Base-by-base conservation (phyloP, 2,888 invertebrate genomes). In the Notodonta ziczac region DNA sequence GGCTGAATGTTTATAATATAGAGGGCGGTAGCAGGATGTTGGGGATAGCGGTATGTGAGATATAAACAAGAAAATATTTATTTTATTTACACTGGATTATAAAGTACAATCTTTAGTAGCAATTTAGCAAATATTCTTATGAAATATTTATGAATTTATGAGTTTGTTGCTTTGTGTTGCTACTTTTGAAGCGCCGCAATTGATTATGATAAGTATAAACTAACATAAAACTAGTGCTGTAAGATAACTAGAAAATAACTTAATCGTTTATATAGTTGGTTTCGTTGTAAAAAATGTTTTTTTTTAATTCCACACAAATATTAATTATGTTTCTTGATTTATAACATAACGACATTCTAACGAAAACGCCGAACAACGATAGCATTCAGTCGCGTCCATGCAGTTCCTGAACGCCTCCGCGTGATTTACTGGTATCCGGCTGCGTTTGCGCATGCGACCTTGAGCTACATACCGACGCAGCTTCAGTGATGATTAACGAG, bases 1-100 rank as follows among this genome's bases (percentile, higher is more conserved):
- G 73, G 68, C 62, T 69, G 76, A 78, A 69, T 68, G 66, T 60
- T 66, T 74, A 64, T 71, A 57, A 63, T n/a, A 51, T 40, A 58
- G 51, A 57, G 16, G 51, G 51, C 51, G 24, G 51, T 14, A 32
- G 3, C 32, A 59, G 55, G 40, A 55, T 56, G 61, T 44, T n/a
- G 24, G n/a, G 46, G 52, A 39, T 24, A 32, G 35, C 59, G 32
- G 46, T 56, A 64, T 50, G 50, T 46, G 40, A 14, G 12, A 44
- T 51, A 46, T 52, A 16, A 16, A 16, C 50, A 50, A 50, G 50
- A 50, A 16, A 50, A 50, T 46, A 46, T 46, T 42, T 42, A 10
- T 10, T 42, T 42, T 42, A 42, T 9, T 42, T 9, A 10, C 8
- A 12, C 42, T 42, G 42, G 42, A 42, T 42, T 42, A 42, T 42